Percentiles rank a stretch among this genome's conserved stretches.
Evolutionary conservation across 2,113 vertebrate genomes (phyloP).

Genomic region (Cynocephalus volans): DNA sequence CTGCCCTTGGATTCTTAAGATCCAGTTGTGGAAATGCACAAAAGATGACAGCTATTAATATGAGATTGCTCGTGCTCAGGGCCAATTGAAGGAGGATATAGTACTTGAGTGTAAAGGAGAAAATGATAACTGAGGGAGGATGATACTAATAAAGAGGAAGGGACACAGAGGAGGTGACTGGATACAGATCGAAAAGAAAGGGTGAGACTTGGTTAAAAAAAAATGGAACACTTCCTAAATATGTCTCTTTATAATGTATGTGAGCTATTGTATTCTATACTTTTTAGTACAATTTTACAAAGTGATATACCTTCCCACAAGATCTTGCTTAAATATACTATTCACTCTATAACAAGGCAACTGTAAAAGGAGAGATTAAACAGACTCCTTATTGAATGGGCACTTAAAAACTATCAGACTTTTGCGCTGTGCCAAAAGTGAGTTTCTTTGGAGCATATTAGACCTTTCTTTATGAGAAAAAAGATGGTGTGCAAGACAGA

Average conservation of each 20-base stretch:
- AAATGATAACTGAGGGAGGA: neutral
- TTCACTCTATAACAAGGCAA: neutral
- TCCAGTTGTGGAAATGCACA: neutral
- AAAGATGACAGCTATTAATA: neutral
- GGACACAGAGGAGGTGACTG: neutral
- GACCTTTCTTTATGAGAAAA: neutral
- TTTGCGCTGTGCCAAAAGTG: neutral
- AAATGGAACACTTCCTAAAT: neutral
- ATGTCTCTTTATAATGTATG: neutral
- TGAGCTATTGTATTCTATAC: neutral
- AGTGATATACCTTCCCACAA: neutral
- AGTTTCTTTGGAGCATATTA: slow-evolving; percentile 11
- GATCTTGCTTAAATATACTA: neutral
- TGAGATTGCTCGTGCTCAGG: neutral
- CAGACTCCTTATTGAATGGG: neutral
- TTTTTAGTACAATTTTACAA: slow-evolving; percentile 15
- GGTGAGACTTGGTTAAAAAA: neutral
- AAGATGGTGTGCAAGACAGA: neutral
- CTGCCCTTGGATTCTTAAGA: neutral
- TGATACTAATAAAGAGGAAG: neutral
- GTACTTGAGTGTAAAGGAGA: neutral
- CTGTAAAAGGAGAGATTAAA: slow-evolving; percentile 26
- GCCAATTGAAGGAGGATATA: neutral
- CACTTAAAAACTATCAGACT: neutral
- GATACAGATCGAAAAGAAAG: neutral